These are phyloP conservation scores for Lamprotornis superbus DNA, from an alignment of 2,113 vertebrate genomes.

Conservation along the genomic window DNA sequence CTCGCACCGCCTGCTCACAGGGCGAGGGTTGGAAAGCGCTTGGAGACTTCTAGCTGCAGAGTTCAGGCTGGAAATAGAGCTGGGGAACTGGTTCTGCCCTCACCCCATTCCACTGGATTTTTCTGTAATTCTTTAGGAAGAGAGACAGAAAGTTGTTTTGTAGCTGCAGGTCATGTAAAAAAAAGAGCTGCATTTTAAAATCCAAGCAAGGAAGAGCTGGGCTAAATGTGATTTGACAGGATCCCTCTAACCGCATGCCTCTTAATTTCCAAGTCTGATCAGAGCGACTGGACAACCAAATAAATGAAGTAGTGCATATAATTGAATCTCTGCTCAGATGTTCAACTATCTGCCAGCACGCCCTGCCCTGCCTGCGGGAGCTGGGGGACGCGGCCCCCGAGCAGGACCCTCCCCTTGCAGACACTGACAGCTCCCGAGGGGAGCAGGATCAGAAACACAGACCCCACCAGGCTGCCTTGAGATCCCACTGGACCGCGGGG, in stretches of 20 bases:
- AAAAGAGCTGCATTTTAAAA: slow-evolving; percentile 26
- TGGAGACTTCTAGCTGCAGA: background rate
- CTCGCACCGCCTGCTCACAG: background rate
- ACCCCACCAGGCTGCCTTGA: background rate
- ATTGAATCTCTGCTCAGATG: slow-evolving; percentile 40
- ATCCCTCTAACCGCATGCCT: slow-evolving; percentile 36
- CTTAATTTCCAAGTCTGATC: slow-evolving; percentile 59
- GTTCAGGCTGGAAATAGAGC: slow-evolving; percentile 3
- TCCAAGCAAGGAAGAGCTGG: background rate
- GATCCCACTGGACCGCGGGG: background rate
- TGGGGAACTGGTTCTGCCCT: background rate
- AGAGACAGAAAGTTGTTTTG: slow-evolving; percentile 38
- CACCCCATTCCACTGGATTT: background rate
- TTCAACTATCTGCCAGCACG: background rate
- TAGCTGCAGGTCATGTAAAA: slow-evolving; percentile 45
- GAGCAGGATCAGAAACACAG: background rate
- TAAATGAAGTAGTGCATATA: slow-evolving; percentile 51
- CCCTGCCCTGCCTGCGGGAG: background rate
- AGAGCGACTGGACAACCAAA: slow-evolving; percentile 31
- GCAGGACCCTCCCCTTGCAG: background rate
- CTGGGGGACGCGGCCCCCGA: background rate
- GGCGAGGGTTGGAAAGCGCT: background rate
- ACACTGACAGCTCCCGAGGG: background rate
- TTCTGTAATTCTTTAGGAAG: background rate
- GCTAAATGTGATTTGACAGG: slow-evolving; percentile 49